Percentiles rank a stretch among this genome's conserved stretches.
Evolutionary conservation across 1,140 invertebrate genomes (phyloP).

Genomic region (Ditylenchus dipsaci): DNA sequence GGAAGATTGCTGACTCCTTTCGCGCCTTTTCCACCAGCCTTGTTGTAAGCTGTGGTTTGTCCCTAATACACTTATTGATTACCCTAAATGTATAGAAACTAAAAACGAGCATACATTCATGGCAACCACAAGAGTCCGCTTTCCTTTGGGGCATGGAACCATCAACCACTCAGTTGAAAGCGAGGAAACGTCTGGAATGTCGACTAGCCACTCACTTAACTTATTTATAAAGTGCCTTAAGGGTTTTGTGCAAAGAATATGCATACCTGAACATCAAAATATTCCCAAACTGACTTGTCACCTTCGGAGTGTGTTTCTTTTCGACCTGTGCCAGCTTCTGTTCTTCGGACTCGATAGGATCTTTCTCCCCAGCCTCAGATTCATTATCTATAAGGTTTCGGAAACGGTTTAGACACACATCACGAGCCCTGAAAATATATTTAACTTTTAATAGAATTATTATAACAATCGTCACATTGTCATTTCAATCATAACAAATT

Average conservation of each 20-base stretch:
- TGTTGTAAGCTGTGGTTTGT: constrained; percentile 11
- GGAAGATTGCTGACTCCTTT: constrained; percentile 6
- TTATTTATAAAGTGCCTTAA: not conserved
- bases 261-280: not conserved
- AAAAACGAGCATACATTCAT: not conserved
- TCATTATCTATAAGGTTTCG: not conserved
- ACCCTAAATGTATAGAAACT: not conserved
- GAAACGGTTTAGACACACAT: not conserved
- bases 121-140: constrained; percentile 17
- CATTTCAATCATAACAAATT: not conserved
- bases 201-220: constrained; percentile 34
- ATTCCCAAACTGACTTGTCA: not conserved
- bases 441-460: no score
- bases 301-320: not conserved
- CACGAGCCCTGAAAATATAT: not conserved
- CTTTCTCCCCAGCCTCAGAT: not conserved
- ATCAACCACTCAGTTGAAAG: constrained; percentile 23
- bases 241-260: not conserved
- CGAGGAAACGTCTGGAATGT: constrained; percentile 18
- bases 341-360: not conserved
- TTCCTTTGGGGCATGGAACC: constrained; percentile 20
- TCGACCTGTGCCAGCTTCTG: not conserved
- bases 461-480: no score
- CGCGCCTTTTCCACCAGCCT: constrained; percentile 7
- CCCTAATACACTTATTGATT: not conserved